A percentile compares a stretch with the other conserved stretches of the same genome.
phyloP scores from a whole-genome alignment of 1,140 invertebrate genomes.

The Hycleus phaleratus region DNA sequence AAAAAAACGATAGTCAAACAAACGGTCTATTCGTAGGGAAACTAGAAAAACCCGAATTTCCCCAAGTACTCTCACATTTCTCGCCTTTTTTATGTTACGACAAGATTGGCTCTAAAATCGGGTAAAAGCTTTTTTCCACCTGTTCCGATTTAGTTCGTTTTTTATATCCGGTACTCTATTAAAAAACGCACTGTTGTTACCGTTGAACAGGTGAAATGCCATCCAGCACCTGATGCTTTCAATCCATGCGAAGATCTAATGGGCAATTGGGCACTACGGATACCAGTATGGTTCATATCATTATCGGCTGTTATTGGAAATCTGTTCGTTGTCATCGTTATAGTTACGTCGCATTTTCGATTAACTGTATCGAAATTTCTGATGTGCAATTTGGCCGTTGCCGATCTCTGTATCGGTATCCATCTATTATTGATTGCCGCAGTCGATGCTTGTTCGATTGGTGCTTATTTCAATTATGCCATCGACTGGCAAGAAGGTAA shows the following conservation, averaged over 20 bases:
- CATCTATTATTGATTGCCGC: slow-evolving; percentile 76
- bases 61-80: no score
- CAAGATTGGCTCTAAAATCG: no score
- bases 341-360: slow-evolving; percentile 50
- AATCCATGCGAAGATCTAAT: slow-evolving; percentile 89
- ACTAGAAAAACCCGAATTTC: no score
- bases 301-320: slow-evolving; percentile 68
- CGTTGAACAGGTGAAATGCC: slow-evolving; percentile 53
- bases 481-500: slow-evolving; percentile 81
- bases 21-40: no score
- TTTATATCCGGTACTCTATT: no score
- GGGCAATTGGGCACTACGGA: slow-evolving; percentile 71
- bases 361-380: slow-evolving; percentile 73
- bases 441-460: slow-evolving; percentile 71
- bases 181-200: neutral
- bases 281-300: slow-evolving; percentile 72
- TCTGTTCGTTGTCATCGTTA: slow-evolving; percentile 69
- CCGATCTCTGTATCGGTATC: slow-evolving; percentile 75
- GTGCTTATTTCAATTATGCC: slow-evolving; percentile 82
- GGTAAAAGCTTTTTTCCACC: no score
- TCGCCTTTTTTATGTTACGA: no score
- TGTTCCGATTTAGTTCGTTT: no score
- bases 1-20: no score
- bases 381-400: slow-evolving; percentile 81
- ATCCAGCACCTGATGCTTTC: slow-evolving; percentile 72